phyloP scores from a whole-genome alignment of 30 jellyfish, hydroid and myxozoan genomes.

The Morbakka virulenta region DNA sequence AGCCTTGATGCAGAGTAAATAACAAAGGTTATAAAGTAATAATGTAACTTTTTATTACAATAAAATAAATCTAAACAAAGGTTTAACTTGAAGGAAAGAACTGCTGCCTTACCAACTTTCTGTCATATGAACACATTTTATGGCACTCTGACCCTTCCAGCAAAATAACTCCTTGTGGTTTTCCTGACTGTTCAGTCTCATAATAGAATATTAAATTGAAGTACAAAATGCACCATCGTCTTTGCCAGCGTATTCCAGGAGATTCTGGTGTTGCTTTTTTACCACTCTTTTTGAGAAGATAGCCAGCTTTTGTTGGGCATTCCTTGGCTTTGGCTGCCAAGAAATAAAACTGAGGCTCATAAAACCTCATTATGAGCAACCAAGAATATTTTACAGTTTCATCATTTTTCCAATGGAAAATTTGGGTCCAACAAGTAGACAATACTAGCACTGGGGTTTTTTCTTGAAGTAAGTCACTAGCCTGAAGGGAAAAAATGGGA shows the following conservation, averaged over 20 bases:
- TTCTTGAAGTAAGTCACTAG: too few species aligned
- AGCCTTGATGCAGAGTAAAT: too few species aligned
- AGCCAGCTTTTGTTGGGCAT: constrained; percentile 59
- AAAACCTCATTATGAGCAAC: constrained; percentile 41
- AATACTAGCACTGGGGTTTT: too few species aligned
- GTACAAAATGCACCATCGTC: constrained; percentile 74
- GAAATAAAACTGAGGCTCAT: constrained; percentile 64
- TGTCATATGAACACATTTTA: constrained; percentile 26
- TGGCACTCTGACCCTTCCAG: constrained; percentile 63
- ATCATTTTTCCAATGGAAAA: too few species aligned
- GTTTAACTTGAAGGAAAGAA: neutral
- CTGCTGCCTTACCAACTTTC: constrained; percentile 36
- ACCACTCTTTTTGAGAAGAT: constrained; percentile 68
- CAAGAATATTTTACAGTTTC: too few species aligned
- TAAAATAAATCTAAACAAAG: too few species aligned
- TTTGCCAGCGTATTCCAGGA: constrained; percentile 79
- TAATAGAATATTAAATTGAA: constrained; percentile 77
- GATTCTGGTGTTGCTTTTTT: constrained; percentile 59
- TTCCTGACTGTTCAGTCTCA: constrained; percentile 57
- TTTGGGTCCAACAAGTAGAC: too few species aligned
- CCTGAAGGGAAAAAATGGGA: too few species aligned
- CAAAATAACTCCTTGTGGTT: constrained; percentile 86
- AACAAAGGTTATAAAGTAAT: too few species aligned
- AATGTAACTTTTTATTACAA: too few species aligned
- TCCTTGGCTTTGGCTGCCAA: constrained; percentile 73